Base-by-base conservation (phyloP, 2,113 vertebrate species). In the Notarius lentiginosus region DNA sequence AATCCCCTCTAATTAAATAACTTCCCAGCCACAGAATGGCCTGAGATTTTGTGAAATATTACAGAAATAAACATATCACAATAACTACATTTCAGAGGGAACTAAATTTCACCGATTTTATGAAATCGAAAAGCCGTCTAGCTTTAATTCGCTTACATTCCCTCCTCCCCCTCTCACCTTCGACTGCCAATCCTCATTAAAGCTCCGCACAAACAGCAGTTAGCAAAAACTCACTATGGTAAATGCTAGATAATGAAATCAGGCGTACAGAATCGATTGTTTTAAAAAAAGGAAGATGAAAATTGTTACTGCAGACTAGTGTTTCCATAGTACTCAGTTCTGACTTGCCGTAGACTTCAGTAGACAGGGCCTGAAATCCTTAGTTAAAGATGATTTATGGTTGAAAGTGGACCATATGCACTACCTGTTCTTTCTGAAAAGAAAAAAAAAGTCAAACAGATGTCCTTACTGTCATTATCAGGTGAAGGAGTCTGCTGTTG, bases 401-500 rank as follows among this genome's bases (percentile, higher is more conserved):
- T 15, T 27, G n/a, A 27, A 79, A 27, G 14, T 79, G 7, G 30
- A 79, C 8, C 15, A 27, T 5, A 79, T 18, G 77, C n/a, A 30
- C 18, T 7, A 20, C 7, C 4, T 58, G n/a, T 17, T 17, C 15
- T 55, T 14, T 79, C 14, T 53, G 49, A 12, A 12, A n/a, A 65
- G 0, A n/a, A 24, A 63, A 24, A 63, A 8, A 68, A 27, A 30
- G 47, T 1, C 12, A 10, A 51, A 51, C 55, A 87, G 75, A 65
- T 5, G 7, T 24, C 34, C 93, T 94, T 91, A 95, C 94, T 92
- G 15, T 94, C 92, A 1, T 90, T 93, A 79, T 88, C 90, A 27
- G 81, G 34, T 34, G 93, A 92, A 51, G 92, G 86, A 20, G 60
- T 91, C 66, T 93, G 93, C 47, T 95, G 95, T 87, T 95, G 95